Evolutionary conservation across 1,140 invertebrate species (phyloP).

Genomic region (Mercenaria mercenaria): DNA sequence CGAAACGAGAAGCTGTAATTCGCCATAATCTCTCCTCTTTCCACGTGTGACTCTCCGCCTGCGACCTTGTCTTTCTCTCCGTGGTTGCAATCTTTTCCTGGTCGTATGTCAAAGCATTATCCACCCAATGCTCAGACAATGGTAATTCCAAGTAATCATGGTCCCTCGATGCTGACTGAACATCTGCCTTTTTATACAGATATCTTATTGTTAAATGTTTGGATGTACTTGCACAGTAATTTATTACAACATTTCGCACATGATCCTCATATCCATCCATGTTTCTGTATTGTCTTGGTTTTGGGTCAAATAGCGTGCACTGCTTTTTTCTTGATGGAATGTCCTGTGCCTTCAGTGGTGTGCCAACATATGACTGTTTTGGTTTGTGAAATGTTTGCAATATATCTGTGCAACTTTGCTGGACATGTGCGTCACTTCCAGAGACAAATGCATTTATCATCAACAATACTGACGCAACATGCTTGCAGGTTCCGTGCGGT

Average conservation of each 20-base stretch:
- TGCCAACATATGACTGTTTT: conserved; percentile 14
- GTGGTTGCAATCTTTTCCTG: neutral
- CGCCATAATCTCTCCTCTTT: neutral
- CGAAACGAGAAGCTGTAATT: neutral
- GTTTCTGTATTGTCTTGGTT: conserved; percentile 29
- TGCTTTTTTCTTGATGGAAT: neutral
- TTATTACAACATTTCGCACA: neutral
- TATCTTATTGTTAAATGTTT: neutral
- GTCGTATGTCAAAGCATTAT: neutral
- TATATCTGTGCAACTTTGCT: conserved; percentile 37
- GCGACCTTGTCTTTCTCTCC: neutral
- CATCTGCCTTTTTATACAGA: neutral
- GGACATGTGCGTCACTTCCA: neutral
- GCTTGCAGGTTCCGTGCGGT: conserved; percentile 56
- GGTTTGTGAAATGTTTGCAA: conserved; percentile 57
- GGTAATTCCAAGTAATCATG: neutral
- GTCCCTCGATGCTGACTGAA: neutral
- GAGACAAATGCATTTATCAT: conserved; percentile 42
- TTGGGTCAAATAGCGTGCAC: conserved; percentile 21
- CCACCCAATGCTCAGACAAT: neutral
- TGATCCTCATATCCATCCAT: neutral
- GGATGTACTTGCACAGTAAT: neutral
- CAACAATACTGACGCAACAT: conserved; percentile 51
- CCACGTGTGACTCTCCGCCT: neutral
- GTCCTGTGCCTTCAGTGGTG: neutral